These are phyloP conservation scores for Nesometra sesokonis DNA, from an alignment of 35 echinoderm and acorn worm genomes.

Conservation along the genomic window DNA sequence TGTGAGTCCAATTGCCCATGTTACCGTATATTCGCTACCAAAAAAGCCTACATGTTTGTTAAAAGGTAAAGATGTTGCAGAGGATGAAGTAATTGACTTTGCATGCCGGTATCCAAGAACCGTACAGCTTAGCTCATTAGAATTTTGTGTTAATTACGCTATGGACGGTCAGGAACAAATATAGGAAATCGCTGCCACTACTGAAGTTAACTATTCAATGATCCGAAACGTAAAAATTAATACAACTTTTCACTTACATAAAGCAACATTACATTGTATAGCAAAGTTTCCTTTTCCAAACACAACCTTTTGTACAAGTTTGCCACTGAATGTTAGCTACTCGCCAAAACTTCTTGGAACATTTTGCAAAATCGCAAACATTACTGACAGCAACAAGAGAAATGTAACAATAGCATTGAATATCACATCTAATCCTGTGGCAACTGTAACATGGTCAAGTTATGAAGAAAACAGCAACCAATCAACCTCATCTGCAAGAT, in stretches of 20 bases:
- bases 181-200: neutral
- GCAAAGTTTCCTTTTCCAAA: neutral
- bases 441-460: neutral
- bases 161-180: neutral
- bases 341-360: neutral
- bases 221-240: neutral
- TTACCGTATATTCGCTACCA: neutral
- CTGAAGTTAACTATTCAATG: no score
- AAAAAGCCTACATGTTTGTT: neutral
- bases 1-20: neutral
- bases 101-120: neutral
- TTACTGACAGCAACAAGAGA: neutral
- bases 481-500: no score
- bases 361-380: neutral
- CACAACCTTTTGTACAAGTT: neutral
- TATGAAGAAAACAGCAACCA: no score
- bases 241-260: neutral
- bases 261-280: neutral
- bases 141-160: neutral
- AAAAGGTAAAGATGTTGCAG: neutral
- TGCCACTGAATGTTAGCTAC: neutral
- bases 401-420: neutral
- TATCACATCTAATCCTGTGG: neutral
- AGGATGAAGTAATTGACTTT: neutral
- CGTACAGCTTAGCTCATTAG: neutral